phyloP scores from a whole-genome alignment of 2,888 invertebrate genomes.

The Tenthredo livida region DNA sequence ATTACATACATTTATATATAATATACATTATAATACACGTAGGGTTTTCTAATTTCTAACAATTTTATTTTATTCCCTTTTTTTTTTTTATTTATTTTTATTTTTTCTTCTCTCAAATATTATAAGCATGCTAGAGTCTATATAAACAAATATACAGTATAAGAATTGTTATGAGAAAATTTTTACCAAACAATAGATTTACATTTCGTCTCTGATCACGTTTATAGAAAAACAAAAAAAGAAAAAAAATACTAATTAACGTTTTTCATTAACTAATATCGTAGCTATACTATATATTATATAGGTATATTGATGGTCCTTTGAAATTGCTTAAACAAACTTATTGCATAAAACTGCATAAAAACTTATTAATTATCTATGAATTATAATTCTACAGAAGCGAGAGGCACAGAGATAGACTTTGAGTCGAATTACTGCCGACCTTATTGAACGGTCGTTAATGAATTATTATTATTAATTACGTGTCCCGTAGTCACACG shows the following conservation, averaged over 20 bases:
- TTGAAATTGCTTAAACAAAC: neutral
- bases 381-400: neutral
- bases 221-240: neutral
- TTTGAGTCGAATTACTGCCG: slow-evolving; percentile 14
- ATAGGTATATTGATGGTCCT: neutral
- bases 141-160: slow-evolving; percentile 22
- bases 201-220: neutral
- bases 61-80: neutral
- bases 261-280: neutral
- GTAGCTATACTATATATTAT: neutral
- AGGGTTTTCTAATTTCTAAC: slow-evolving; percentile 9
- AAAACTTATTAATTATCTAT: neutral
- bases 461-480: slow-evolving; percentile 16
- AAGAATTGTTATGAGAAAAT: slow-evolving; percentile 6
- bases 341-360: neutral
- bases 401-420: neutral
- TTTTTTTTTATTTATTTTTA: neutral
- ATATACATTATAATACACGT: neutral
- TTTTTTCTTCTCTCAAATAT: neutral
- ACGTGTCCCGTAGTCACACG: slow-evolving; percentile 7
- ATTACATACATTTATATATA: slow-evolving; percentile 2
- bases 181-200: slow-evolving; percentile 16
- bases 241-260: neutral
- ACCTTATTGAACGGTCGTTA: slow-evolving; percentile 21
- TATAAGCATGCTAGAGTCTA: slow-evolving; percentile 26